Percentiles rank a stretch among this genome's conserved stretches.
Conservation (phyloP, 1,140 invertebrate species). For the Tetragonula clypearis region DNA sequence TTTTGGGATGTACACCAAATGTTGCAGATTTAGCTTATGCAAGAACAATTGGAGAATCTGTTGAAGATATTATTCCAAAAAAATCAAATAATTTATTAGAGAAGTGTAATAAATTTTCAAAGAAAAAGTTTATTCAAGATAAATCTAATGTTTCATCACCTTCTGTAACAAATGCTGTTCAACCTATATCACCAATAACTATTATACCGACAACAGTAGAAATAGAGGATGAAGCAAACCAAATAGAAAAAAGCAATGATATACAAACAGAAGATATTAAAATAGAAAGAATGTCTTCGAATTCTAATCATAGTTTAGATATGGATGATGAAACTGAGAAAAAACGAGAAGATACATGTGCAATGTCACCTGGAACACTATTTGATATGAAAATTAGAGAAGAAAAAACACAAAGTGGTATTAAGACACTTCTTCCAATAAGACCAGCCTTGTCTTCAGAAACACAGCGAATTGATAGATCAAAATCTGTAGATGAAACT, state of each 20-base stretch:
- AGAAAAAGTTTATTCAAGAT: conserved; percentile 69
- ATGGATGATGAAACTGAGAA: conserved; percentile 66
- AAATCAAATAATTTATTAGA: conserved; percentile 74
- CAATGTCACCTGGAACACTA: conserved; percentile 77
- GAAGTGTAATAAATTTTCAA: conserved; percentile 73
- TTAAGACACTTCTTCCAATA: conserved; percentile 83
- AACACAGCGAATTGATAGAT: conserved; percentile 62
- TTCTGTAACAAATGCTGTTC: conserved; percentile 25
- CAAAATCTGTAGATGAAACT: conserved; percentile 71
- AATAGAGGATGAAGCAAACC: conserved; percentile 56
- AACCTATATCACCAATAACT: conserved; percentile 48
- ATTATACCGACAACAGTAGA: conserved; percentile 21
- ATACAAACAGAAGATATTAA: conserved; percentile 64
- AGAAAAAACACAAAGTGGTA: conserved; percentile 76
- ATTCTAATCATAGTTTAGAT: conserved; percentile 65
- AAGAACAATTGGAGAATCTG: conserved; percentile 85
- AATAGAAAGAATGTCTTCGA: conserved; percentile 64
- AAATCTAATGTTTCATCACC: conserved; percentile 54
- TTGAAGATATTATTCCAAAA: conserved; percentile 80
- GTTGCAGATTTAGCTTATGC: conserved; percentile 92
- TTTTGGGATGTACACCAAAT: conserved; percentile 90
- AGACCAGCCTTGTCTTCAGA: conserved; percentile 66
- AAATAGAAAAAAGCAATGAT: conserved; percentile 54
- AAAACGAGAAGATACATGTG: conserved; percentile 68
- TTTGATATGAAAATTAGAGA: conserved; percentile 78